These are phyloP conservation scores for Drosophila ambigua DNA, from an alignment of 1,140 invertebrate genomes.

Conservation along the genomic window DNA sequence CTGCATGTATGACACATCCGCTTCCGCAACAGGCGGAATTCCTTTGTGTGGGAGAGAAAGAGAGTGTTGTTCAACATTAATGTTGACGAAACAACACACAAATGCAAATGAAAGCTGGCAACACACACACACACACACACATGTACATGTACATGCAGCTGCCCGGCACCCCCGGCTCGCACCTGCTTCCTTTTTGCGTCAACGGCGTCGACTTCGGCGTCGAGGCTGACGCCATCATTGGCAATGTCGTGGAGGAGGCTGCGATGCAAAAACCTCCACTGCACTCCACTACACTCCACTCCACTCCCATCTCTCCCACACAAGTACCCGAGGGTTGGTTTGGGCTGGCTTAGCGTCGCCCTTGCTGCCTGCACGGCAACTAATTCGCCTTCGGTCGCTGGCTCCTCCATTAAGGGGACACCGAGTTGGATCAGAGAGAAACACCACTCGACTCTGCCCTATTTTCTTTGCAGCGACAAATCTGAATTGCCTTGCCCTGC, in stretches of 20 bases:
- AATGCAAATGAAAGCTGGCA: conserved; percentile 31
- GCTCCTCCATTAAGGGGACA: conserved; percentile 14
- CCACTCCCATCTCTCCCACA: no score
- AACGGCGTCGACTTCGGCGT: neutral
- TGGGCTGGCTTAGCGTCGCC: no score
- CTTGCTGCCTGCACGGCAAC: neutral
- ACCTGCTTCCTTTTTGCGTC: conserved; percentile 7
- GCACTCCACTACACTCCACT: no score
- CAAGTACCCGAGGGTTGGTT: no score
- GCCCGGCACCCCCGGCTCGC: neutral
- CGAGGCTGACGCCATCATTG: no score
- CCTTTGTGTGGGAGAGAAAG: conserved; percentile 6
- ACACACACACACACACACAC: neutral
- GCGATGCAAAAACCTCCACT: no score
- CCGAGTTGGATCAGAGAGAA: no score
- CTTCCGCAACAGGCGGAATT: conserved; percentile 63
- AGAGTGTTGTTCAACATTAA: neutral
- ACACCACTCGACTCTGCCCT: no score
- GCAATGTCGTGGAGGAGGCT: no score
- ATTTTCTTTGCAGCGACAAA: no score
- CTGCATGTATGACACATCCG: conserved; percentile 54
- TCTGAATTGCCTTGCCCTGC: no score
- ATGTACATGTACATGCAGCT: neutral
- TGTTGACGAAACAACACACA: conserved; percentile 16
- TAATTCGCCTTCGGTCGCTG: conserved; percentile 16